These are phyloP conservation scores for Anisognathus igniventris DNA, from an alignment of 2,797 vertebrate species.

Conservation along the genomic window DNA sequence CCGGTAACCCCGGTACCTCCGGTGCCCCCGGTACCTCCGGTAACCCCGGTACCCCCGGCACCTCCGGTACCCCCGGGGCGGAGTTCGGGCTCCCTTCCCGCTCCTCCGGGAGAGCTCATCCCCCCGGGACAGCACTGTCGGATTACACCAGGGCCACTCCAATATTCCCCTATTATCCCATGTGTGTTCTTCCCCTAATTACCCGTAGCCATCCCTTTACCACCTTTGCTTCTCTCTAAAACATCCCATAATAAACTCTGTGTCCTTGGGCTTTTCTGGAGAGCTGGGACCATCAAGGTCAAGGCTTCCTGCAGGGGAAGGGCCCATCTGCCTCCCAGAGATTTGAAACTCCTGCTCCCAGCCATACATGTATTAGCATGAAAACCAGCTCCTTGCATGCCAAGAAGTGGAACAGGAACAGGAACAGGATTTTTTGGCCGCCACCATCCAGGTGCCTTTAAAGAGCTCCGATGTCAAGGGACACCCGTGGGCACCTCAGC, in stretches of 20 bases:
- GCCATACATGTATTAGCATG: background rate
- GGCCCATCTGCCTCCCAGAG: background rate
- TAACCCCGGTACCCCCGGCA: no score
- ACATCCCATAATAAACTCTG: background rate
- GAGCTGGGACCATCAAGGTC: background rate
- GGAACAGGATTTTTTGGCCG: no score
- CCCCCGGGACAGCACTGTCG: rapidly evolving
- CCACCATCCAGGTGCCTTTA: background rate
- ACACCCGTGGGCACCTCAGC: rapidly evolving
- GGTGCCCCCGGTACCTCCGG: background rate
- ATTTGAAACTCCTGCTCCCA: background rate
- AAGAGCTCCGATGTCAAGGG: background rate
- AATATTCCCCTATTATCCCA: background rate
- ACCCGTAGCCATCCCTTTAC: background rate
- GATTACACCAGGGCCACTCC: background rate
- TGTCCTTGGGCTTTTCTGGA: background rate
- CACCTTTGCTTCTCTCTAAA: background rate
- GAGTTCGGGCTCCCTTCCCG: background rate
- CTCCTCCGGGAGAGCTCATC: background rate
- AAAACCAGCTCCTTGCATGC: background rate
- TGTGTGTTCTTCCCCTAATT: background rate
- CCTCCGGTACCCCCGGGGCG: no score
- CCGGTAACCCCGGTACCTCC: no score
- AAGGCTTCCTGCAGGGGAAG: background rate
- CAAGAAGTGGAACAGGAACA: background rate